These are phyloP conservation scores for Oreochromis tanganicae DNA, from an alignment of 2,113 vertebrate genomes.

Conservation along the genomic window DNA sequence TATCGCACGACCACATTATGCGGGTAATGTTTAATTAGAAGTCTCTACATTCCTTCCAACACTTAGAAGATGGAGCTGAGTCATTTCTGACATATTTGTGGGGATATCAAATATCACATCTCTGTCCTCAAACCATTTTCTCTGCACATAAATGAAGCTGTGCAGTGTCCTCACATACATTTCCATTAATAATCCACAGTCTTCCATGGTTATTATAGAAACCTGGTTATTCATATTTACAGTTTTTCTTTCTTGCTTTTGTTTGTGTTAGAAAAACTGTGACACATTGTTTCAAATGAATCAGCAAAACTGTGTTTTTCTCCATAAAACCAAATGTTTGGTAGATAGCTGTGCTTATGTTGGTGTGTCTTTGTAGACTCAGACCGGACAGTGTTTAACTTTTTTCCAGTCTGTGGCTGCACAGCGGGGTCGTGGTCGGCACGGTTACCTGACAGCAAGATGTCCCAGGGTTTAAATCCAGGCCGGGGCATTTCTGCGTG, in stretches of 20 bases:
- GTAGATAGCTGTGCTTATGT: background rate
- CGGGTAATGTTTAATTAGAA: background rate
- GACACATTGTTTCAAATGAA: background rate
- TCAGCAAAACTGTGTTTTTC: background rate
- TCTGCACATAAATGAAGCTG: background rate
- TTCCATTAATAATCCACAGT: background rate
- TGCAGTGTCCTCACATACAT: background rate
- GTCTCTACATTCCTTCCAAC: background rate
- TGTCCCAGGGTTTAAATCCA: background rate
- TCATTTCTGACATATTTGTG: background rate
- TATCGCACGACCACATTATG: background rate
- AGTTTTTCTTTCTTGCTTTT: background rate
- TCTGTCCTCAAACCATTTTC: background rate
- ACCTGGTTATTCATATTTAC: background rate
- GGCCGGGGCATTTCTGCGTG: background rate
- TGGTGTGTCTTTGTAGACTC: background rate
- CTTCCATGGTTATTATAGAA: background rate
- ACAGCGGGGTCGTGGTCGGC: background rate
- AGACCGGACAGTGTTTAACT: background rate
- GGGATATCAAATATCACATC: background rate
- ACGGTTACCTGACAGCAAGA: background rate
- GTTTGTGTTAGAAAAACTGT: background rate
- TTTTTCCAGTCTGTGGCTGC: background rate
- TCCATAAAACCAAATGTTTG: background rate
- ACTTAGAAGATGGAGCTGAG: background rate